Percentiles rank a stretch among this genome's conserved stretches.
phyloP scores from a whole-genome alignment of 2,113 vertebrate species.

The Pomatostomus ruficeps region DNA sequence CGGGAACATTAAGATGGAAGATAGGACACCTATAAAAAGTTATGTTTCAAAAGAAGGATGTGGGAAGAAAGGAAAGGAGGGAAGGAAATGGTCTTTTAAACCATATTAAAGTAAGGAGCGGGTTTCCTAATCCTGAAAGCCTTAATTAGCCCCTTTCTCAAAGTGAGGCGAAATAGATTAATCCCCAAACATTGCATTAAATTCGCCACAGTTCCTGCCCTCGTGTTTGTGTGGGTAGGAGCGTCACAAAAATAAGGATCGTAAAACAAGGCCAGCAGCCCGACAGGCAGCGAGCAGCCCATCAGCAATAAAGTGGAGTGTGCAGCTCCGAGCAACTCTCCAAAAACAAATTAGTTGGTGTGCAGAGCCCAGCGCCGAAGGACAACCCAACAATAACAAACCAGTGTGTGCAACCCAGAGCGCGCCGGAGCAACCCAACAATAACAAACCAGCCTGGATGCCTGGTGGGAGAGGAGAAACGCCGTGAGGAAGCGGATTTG shows the following conservation, averaged over 20 bases:
- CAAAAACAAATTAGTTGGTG: slow-evolving; percentile 60
- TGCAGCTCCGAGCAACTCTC: slow-evolving; percentile 38
- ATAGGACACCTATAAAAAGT: slow-evolving; percentile 56
- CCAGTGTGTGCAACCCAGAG: slow-evolving; percentile 52
- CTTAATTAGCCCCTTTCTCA: slow-evolving; percentile 16
- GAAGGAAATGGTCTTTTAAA: slow-evolving; percentile 59
- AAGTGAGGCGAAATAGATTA: neutral
- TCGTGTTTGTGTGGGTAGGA: slow-evolving; percentile 14
- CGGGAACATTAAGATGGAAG: slow-evolving; percentile 46
- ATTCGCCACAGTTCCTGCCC: slow-evolving; percentile 18
- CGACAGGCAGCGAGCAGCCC: slow-evolving; percentile 1
- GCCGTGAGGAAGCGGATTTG: slow-evolving; percentile 33
- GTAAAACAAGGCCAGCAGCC: slow-evolving; percentile 20
- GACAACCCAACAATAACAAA: slow-evolving; percentile 66
- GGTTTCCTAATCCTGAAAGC: slow-evolving; percentile 29
- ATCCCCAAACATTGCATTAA: slow-evolving; percentile 21
- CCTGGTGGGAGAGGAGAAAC: slow-evolving; percentile 57
- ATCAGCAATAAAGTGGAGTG: slow-evolving; percentile 7
- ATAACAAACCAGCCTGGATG: slow-evolving; percentile 57
- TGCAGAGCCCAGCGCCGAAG: neutral
- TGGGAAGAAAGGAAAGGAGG: slow-evolving; percentile 32
- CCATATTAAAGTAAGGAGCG: slow-evolving; percentile 1
- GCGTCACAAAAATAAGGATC: slow-evolving; percentile 39
- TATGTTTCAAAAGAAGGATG: slow-evolving; percentile 44
- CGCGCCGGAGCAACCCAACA: slow-evolving; percentile 55